Evolutionary conservation across 2,888 invertebrate genomes (phyloP).

Genomic region (Dorcus hopei): DNA sequence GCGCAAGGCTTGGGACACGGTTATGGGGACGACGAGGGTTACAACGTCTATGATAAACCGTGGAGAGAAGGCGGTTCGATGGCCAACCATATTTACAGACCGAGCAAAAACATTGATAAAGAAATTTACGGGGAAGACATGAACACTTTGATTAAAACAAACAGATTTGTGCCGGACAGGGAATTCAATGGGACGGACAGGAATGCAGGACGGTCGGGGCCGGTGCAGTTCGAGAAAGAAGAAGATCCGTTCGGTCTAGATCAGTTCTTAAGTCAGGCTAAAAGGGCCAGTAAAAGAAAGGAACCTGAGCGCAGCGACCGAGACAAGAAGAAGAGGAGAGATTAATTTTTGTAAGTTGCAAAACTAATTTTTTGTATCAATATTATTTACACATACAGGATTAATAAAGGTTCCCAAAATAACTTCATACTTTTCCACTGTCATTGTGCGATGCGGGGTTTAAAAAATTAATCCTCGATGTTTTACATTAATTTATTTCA

Average conservation of each 20-base stretch:
- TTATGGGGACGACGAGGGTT: conserved; percentile 95
- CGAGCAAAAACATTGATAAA: conserved; percentile 81
- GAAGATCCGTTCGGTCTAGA: conserved; percentile 97
- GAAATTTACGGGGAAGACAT: conserved; percentile 90
- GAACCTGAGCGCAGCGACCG: conserved; percentile 53
- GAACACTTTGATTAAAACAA: conserved; percentile 83
- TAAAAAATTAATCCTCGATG: too few species aligned
- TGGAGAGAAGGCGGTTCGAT: conserved; percentile 90
- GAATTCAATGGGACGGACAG: conserved; percentile 92
- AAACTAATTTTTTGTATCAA: too few species aligned
- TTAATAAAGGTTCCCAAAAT: too few species aligned
- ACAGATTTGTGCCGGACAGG: conserved; percentile 95
- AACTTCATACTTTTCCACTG: too few species aligned
- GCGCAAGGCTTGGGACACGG: conserved; percentile 77
- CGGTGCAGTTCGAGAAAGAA: conserved; percentile 92
- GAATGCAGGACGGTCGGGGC: conserved; percentile 72
- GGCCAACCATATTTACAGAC: conserved; percentile 86
- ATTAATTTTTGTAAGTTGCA: conserved; percentile 33
- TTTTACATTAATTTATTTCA: too few species aligned
- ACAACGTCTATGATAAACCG: conserved; percentile 97
- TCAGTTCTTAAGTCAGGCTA: conserved; percentile 96
- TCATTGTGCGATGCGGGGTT: too few species aligned
- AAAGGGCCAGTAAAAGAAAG: conserved; percentile 70
- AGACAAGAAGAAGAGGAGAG: conserved; percentile 48
- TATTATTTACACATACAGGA: too few species aligned